Base-by-base conservation (phyloP, 2,888 invertebrate species). In the Oegoconia quadripuncta region DNA sequence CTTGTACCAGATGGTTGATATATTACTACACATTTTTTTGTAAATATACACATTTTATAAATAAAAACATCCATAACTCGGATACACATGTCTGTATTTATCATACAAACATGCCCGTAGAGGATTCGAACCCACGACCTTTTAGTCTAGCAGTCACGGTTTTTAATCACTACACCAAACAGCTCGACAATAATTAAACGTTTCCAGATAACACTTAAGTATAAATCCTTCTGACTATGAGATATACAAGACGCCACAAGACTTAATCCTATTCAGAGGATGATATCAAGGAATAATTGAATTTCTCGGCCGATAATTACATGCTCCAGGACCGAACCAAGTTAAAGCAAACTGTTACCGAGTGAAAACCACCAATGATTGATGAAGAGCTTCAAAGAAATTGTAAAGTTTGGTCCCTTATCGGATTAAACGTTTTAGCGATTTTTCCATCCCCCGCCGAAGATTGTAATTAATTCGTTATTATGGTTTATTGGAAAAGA, bases 381-480 rank as follows among this genome's bases (percentile, higher is more conserved):
- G 70, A 74, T 76, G 70, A 66, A 57, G 42, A 56, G 47, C 42
- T 43, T 42, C 40, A 53, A 59, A 59, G 52, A 68, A 65, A 72
- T 69, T 73, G 60, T 64, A 48, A 59, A 69, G 55, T 67, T 65
- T 54, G 46, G 49, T 59, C 63, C 63, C 63, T 74, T 71, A 74
- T 73, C 61, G 57, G 65, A 74, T 76, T 71, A 70, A 72, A 57
- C 58, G 59, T 55, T 66, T 69, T 71, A 72, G 22, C 12, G 55
- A 50, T 60, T 66, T 64, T 64, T 64, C 50, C 55, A 44, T 49
- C 47, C 54, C 33, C 44, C 56, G 57, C 48, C 50, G 52, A 50
- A 57, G 49, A n/a, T n/a, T 58, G 63, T 74, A 75, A 76, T 80
- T 76, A 75, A 74, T 76, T 72, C 63, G 62, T 68, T 69, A 68